Evolutionary conservation across 2,888 invertebrate species (phyloP).

Genomic region (Lasioglossum figueresi): DNA sequence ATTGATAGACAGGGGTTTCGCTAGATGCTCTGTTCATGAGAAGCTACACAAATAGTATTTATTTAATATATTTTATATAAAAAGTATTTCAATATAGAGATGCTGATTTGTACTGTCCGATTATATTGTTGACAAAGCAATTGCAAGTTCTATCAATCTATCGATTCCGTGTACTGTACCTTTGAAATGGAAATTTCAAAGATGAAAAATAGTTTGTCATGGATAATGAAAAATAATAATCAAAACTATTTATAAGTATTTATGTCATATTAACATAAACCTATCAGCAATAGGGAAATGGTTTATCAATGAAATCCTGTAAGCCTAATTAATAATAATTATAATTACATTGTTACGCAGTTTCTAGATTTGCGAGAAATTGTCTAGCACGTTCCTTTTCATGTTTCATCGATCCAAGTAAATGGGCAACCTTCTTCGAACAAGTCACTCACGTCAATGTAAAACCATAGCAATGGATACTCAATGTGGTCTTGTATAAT

Average conservation of each 20-base stretch:
- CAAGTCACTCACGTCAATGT: constrained; percentile 4
- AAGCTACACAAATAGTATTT: constrained; percentile 31
- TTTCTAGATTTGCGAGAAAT: constrained; percentile 9
- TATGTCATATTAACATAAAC: constrained; percentile 27
- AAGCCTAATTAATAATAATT: constrained; percentile 17
- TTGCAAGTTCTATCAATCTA: not conserved
- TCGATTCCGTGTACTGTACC: not conserved
- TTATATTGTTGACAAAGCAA: not conserved
- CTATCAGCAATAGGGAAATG: constrained; percentile 18
- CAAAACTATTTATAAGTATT: constrained; percentile 51
- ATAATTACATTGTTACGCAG: constrained; percentile 27
- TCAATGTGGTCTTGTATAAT: constrained; percentile 41
- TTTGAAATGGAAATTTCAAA: constrained; percentile 10
- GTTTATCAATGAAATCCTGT: constrained; percentile 10
- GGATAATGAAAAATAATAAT: constrained; percentile 40
- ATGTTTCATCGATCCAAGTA: not conserved
- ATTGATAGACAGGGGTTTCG: not conserved
- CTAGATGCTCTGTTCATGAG: constrained; percentile 7
- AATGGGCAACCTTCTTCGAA: constrained; percentile 4
- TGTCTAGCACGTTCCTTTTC: not conserved
- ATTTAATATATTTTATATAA: constrained; percentile 19
- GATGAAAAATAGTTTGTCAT: constrained; percentile 5
- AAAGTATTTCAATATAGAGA: constrained; percentile 7
- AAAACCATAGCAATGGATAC: constrained; percentile 15
- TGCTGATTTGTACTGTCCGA: constrained; percentile 1